Base-by-base conservation (phyloP, 1,140 invertebrate genomes). In the Drosophila ohnishii region DNA sequence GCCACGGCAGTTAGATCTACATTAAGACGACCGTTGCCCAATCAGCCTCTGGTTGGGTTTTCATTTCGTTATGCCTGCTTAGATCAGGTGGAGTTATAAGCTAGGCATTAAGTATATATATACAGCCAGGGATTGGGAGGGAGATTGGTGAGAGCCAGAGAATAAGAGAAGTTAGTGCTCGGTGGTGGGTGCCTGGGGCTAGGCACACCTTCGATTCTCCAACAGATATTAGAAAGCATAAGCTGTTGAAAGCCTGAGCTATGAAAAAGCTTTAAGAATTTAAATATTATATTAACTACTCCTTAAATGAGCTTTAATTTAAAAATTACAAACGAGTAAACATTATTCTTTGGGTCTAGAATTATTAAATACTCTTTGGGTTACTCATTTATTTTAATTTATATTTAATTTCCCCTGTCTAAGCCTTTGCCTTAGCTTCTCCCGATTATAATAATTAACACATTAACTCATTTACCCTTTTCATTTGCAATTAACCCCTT, bases 21-120 rank as follows among this genome's bases (percentile, higher is more conserved):
- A 70, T 70, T 70, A 39, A 40, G 42, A 11, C 34, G 50, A 40
- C 25, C 25, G 25, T 71, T 71, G 67, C 65, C 42, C 66, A 71
- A 71, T 58, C 28, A 25, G 51, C 51, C 51, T 2, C 51, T 25
- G 51, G 51, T 55, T 14, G 19, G 16, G 25, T 28, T n/a, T 45
- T 34, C 6, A 34, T 5, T 42, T 34, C 61, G 63, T 16, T n/a
- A 6, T 35, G 64, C 44, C 60, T 50, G 59, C 58, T 63, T 39
- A 25, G 42, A 22, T 65, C 62, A 70, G 62, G 62, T 67, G 40
- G 40, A 48, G 65, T 13, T 47, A 25, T 28, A 28, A 28, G 22
- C 45, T n/a, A 5, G 22, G 22, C 14, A 47, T 47, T 47, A 28
- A 25, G 13, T 22, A 13, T 22, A 44, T 19, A 6, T 45, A 11